Evolutionary conservation across 2,888 invertebrate species (phyloP).

Genomic region (Tubulanus polymorphus): DNA sequence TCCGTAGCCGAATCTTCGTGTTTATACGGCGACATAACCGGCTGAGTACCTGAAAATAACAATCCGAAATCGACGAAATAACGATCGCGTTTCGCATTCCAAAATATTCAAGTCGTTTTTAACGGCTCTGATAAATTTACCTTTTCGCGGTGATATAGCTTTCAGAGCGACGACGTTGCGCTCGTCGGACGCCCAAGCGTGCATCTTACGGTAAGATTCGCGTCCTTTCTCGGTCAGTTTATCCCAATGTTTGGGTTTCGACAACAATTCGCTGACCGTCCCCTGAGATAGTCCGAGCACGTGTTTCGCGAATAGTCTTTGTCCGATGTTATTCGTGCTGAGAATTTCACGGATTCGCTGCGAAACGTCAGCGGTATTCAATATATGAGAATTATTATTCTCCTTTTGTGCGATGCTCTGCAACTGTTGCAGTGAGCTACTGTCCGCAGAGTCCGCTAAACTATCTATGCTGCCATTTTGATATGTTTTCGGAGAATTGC

Average conservation of each 20-base stretch:
- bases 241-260: constrained; percentile 99
- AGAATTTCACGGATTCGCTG: constrained; percentile 87
- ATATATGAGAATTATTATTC: constrained; percentile 88
- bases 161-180: constrained; percentile 95
- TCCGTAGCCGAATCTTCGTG: constrained; percentile 62
- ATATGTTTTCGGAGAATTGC: too few relatives aligned
- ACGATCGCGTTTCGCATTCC: too few relatives aligned
- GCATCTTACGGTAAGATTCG: constrained; percentile 99
- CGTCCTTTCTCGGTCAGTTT: constrained; percentile 98
- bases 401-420: constrained; percentile 92
- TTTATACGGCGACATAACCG: constrained; percentile 35
- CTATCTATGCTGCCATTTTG: too few relatives aligned
- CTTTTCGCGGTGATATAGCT: constrained; percentile 72
- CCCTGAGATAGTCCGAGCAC: constrained; percentile 92
- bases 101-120: too few relatives aligned
- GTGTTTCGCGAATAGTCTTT: constrained; percentile 96
- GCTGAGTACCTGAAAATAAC: constrained; percentile 32
- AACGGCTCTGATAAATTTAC: too few relatives aligned
- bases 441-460: too few relatives aligned
- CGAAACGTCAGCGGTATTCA: constrained; percentile 91
- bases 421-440: constrained; percentile 62
- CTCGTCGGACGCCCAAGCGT: constrained; percentile 98
- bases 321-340: constrained; percentile 97
- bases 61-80: too few relatives aligned
- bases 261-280: constrained; percentile 94